Conservation (phyloP, 2,113 vertebrate species). For the Pterocles gutturalis region DNA sequence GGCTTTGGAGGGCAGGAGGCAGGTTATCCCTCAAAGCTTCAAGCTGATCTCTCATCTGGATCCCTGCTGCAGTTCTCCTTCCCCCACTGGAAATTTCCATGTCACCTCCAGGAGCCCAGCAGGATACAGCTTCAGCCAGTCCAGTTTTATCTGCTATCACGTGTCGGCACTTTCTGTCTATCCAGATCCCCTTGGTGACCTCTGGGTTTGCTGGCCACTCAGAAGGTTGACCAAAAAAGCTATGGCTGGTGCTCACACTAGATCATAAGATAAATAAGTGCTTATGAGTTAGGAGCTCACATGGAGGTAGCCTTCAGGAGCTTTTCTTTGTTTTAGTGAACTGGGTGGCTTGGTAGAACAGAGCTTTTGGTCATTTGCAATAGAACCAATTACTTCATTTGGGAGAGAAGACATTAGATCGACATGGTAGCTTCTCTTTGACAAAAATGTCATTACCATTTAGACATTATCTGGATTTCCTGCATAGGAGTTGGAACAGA, state of each 20-base stretch:
- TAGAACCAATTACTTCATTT: conserved; percentile 7
- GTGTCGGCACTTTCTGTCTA: background rate
- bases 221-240: background rate
- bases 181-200: background rate
- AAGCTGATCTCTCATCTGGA: background rate
- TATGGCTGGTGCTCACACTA: background rate
- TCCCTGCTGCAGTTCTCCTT: background rate
- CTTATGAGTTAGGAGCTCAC: background rate
- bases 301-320: background rate
- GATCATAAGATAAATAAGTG: background rate
- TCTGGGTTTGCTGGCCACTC: background rate
- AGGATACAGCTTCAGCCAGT: background rate
- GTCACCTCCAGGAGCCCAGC: background rate
- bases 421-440: conserved; percentile 49
- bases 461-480: conserved; percentile 44
- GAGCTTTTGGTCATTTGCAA: background rate
- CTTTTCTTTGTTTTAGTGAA: background rate
- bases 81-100: background rate
- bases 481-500: background rate
- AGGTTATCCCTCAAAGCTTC: background rate
- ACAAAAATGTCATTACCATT: background rate
- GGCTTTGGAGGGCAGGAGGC: background rate
- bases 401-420: background rate
- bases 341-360: background rate
- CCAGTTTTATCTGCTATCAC: background rate